These are phyloP conservation scores for Tragelaphus oryx DNA, from an alignment of 2,797 vertebrate genomes.

Conservation along the genomic window DNA sequence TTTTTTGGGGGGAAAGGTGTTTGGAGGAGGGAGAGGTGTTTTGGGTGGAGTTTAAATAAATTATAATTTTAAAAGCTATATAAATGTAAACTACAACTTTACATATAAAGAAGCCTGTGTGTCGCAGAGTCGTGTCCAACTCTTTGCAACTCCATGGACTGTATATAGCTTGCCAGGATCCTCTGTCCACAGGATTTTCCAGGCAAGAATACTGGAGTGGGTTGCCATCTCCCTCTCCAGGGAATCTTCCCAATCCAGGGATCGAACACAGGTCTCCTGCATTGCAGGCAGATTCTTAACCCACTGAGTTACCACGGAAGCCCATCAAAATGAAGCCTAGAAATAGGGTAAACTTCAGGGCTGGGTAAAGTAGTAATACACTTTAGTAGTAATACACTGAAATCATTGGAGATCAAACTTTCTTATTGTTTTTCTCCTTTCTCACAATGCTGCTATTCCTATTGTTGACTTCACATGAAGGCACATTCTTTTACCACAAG, in stretches of 20 bases:
- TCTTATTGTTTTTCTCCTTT: neutral
- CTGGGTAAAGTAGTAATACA: neutral
- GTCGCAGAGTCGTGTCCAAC: neutral
- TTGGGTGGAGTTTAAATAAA: neutral
- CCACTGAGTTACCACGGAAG: neutral
- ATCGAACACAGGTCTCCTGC: neutral
- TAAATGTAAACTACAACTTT: neutral
- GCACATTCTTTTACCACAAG: neutral
- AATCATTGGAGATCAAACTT: neutral
- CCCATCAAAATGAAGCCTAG: neutral
- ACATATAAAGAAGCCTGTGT: neutral
- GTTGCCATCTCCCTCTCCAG: neutral
- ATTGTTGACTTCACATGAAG: neutral
- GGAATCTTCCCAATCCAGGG: neutral
- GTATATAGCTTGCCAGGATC: neutral
- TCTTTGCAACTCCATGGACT: neutral
- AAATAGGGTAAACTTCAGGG: neutral
- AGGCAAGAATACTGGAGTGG: neutral
- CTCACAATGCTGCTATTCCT: neutral
- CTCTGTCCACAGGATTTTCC: neutral
- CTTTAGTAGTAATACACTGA: neutral
- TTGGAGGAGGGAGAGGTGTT: neutral
- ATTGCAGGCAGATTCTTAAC: neutral
- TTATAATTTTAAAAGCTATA: neutral
- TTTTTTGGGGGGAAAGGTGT: neutral